A percentile compares a stretch with the other conserved stretches of the same genome.
These are phyloP conservation scores for Etia nguti DNA, from an alignment of 2,113 vertebrate species.

Conservation along the genomic window DNA sequence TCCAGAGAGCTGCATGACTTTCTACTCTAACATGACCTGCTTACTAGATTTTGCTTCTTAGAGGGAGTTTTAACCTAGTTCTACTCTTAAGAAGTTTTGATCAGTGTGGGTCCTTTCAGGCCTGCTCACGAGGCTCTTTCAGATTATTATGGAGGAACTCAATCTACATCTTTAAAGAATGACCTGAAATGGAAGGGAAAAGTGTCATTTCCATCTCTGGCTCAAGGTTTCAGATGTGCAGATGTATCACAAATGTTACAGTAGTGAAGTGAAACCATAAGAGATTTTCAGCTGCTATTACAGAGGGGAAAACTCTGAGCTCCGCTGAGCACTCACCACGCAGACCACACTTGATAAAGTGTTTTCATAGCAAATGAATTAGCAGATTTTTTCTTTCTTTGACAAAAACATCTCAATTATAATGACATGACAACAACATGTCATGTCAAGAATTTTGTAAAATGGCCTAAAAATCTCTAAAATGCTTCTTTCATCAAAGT, in stretches of 20 bases:
- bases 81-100: not conserved
- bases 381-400: not conserved
- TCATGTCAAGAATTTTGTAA: not conserved
- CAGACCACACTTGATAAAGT: not conserved
- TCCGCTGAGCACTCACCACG: not conserved
- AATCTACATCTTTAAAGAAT: not conserved
- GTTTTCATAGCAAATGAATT: not conserved
- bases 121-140: not conserved
- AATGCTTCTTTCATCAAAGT: not conserved
- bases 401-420: not conserved
- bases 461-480: not conserved
- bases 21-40: not conserved
- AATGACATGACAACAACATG: not conserved
- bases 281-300: not conserved
- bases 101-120: not conserved
- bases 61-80: slow-evolving; percentile 1
- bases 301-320: not conserved
- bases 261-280: not conserved
- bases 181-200: not conserved
- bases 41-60: not conserved
- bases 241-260: not conserved
- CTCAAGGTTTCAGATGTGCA: not conserved
- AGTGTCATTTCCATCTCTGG: not conserved
- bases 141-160: not conserved
- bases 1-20: not conserved